These are phyloP conservation scores for Crioceris asparagi DNA, from an alignment of 2,888 invertebrate species.

Conservation along the genomic window DNA sequence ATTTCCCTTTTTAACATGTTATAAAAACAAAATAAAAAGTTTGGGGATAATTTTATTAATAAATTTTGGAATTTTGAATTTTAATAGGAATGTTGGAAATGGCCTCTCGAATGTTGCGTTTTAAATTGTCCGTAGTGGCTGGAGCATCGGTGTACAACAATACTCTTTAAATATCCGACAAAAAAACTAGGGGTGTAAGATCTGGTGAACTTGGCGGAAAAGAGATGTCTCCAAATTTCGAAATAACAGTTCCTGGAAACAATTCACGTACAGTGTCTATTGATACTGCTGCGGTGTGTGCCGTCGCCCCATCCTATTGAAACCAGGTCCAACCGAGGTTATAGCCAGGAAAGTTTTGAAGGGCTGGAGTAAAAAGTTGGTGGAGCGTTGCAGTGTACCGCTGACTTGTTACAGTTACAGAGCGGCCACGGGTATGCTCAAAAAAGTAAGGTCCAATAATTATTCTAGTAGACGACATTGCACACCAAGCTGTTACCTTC, in stretches of 20 bases:
- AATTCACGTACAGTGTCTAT: conserved; percentile 5
- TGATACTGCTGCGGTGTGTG: conserved; percentile 5
- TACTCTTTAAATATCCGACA: conserved; percentile 4
- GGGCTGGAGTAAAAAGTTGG: conserved; percentile 5
- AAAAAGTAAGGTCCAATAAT: background rate
- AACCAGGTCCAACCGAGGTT: conserved; percentile 1
- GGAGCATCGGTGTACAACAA: conserved; percentile 3
- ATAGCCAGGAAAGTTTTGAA: conserved; percentile 6
- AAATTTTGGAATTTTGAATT: background rate
- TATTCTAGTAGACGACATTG: background rate
- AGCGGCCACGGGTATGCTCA: background rate
- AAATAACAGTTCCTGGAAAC: conserved; percentile 5
- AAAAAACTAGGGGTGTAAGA: conserved; percentile 5
- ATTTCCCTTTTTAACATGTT: conserved; percentile 4
- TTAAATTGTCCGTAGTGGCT: conserved; percentile 1
- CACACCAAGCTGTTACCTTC: background rate
- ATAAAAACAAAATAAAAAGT: background rate
- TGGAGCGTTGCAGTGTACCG: conserved; percentile 2
- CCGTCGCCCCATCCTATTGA: conserved; percentile 1
- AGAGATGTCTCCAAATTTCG: conserved; percentile 5
- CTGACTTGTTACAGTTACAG: conserved; percentile 1
- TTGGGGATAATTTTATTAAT: background rate
- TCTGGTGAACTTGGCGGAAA: conserved; percentile 8
- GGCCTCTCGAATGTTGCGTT: background rate
- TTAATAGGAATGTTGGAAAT: conserved; percentile 1